phyloP scores from a whole-genome alignment of 2,888 invertebrate species.

The Pyrocoelia pectoralis region DNA sequence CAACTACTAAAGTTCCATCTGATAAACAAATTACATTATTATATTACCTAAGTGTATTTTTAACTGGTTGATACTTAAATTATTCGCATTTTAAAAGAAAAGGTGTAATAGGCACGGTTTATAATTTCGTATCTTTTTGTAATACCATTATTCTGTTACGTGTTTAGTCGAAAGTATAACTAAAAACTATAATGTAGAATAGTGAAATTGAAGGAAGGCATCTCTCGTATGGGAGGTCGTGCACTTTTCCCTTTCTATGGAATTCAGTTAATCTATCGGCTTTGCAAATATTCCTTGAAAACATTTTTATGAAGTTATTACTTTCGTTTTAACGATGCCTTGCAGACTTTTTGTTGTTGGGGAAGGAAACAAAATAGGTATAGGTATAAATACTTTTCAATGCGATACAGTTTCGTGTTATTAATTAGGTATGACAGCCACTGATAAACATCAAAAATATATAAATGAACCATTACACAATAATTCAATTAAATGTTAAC shows the following conservation, averaged over 20 bases:
- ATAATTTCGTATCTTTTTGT: neutral
- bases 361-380: too few relatives aligned
- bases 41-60: neutral
- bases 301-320: too few relatives aligned
- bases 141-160: constrained; percentile 19
- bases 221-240: constrained; percentile 16
- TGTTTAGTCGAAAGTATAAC: constrained; percentile 16
- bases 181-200: constrained; percentile 23
- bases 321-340: too few relatives aligned
- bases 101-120: neutral
- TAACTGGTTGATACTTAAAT: constrained; percentile 3
- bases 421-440: too few relatives aligned
- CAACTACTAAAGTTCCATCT: constrained; percentile 6
- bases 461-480: neutral
- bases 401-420: too few relatives aligned
- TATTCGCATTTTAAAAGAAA: neutral
- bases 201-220: constrained; percentile 32
- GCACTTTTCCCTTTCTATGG: constrained; percentile 26
- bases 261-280: constrained; percentile 5
- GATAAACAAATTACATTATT: neutral
- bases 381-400: too few relatives aligned
- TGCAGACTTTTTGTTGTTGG: too few relatives aligned
- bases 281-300: constrained; percentile 16
- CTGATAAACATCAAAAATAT: too few relatives aligned
- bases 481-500: neutral